These are phyloP conservation scores for Cosmorhoe ocellata DNA, from an alignment of 2,888 invertebrate genomes.

Conservation along the genomic window DNA sequence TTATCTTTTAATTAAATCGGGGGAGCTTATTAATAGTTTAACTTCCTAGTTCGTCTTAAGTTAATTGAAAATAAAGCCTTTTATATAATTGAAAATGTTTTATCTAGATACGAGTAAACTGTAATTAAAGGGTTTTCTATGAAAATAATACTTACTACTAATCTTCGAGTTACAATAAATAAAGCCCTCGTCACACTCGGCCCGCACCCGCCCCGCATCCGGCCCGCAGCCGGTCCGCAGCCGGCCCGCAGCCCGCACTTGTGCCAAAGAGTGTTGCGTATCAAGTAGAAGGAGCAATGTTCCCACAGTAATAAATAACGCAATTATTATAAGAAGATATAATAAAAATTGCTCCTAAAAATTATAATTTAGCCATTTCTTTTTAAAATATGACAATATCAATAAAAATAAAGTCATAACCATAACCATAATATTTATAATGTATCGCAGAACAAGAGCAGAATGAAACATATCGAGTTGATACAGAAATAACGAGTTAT, in stretches of 20 bases:
- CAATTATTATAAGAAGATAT: slow-evolving; percentile 5
- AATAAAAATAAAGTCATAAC: slow-evolving; percentile 14
- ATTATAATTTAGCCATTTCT: slow-evolving; percentile 10
- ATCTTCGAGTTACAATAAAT: too few species aligned
- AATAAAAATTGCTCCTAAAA: slow-evolving; percentile 11
- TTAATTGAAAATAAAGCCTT: slow-evolving; percentile 28
- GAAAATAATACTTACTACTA: too few species aligned
- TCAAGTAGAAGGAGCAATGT: neutral
- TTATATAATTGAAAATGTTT: slow-evolving; percentile 9
- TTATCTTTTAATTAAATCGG: slow-evolving; percentile 35
- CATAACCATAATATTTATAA: slow-evolving; percentile 3
- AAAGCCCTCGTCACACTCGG: too few species aligned
- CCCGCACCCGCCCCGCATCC: too few species aligned
- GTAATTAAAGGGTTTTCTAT: too few species aligned
- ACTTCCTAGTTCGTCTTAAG: slow-evolving; percentile 29
- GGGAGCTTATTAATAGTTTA: slow-evolving; percentile 17
- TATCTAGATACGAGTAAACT: neutral
- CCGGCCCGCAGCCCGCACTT: too few species aligned
- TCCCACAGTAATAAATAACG: slow-evolving; percentile 9
- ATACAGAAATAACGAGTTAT: neutral
- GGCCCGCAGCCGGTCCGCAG: too few species aligned
- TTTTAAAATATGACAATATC: slow-evolving; percentile 8
- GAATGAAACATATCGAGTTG: neutral
- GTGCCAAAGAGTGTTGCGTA: too few species aligned
- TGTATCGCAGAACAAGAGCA: neutral